Conservation (phyloP, 2,888 invertebrate species). For the Machimus atricapillus region DNA sequence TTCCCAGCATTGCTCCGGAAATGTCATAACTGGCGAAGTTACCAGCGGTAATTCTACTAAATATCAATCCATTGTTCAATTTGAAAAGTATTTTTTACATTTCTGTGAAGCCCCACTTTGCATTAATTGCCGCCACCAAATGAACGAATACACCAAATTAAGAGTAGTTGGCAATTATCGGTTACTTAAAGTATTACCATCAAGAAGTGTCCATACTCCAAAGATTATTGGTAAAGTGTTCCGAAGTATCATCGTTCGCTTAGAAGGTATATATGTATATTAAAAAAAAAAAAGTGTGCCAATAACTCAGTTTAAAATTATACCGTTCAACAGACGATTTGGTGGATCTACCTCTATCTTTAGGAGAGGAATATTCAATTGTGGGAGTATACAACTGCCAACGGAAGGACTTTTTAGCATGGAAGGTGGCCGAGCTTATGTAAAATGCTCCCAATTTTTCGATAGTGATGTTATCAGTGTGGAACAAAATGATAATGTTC, state of each 20-base stretch:
- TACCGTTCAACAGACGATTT: constrained; percentile 48
- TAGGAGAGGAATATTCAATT: constrained; percentile 55
- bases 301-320: not conserved
- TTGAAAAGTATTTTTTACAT: not conserved
- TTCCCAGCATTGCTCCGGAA: constrained; percentile 55
- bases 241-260: constrained; percentile 52
- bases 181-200: constrained; percentile 54
- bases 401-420: constrained; percentile 55
- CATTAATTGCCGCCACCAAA: constrained; percentile 53
- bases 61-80: not conserved
- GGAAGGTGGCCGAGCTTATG: constrained; percentile 53
- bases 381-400: constrained; percentile 54
- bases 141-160: constrained; percentile 57
- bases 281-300: not conserved
- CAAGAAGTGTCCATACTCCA: constrained; percentile 52
- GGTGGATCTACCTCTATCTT: constrained; percentile 50
- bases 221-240: constrained; percentile 51
- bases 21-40: constrained; percentile 51
- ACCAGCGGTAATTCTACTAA: not conserved
- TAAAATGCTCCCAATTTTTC: not conserved
- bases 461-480: not conserved
- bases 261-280: constrained; percentile 50
- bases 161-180: constrained; percentile 53
- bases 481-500: not conserved
- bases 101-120: constrained; percentile 54